These are phyloP conservation scores for Cydia fagiglandana DNA, from an alignment of 1,140 invertebrate genomes.

Conservation along the genomic window DNA sequence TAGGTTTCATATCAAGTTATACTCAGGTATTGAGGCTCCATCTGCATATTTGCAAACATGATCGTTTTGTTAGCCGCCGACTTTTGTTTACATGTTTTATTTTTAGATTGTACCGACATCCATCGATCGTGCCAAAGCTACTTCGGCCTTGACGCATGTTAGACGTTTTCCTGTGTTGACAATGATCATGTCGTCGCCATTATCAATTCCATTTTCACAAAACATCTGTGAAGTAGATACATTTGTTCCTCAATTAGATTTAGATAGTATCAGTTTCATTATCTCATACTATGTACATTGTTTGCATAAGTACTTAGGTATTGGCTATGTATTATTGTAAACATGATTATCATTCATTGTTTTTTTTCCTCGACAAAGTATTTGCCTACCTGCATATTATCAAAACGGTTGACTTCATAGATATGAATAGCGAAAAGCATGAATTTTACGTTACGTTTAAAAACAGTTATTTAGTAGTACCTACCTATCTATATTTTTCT, in stretches of 20 bases:
- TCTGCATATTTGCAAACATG: constrained; percentile 32
- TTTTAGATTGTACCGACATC: constrained; percentile 25
- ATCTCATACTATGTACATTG: background rate
- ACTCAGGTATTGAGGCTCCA: constrained; percentile 12
- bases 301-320: constrained; percentile 13
- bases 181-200: constrained; percentile 6
- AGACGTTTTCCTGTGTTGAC: constrained; percentile 29
- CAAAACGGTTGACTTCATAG: background rate
- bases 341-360: constrained; percentile 14
- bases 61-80: constrained; percentile 25
- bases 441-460: constrained; percentile 10
- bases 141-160: constrained; percentile 35
- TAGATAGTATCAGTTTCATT: constrained; percentile 33
- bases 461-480: background rate
- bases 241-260: constrained; percentile 54
- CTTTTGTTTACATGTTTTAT: constrained; percentile 22
- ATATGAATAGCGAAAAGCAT: constrained; percentile 20
- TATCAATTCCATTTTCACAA: constrained; percentile 14
- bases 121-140: constrained; percentile 23
- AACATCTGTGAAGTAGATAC: constrained; percentile 25
- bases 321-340: background rate
- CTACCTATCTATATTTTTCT: background rate
- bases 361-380: background rate
- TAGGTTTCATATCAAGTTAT: background rate
- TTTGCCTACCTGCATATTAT: background rate